Conservation (phyloP, 2,113 vertebrate species). For the Syngnathus floridae region DNA sequence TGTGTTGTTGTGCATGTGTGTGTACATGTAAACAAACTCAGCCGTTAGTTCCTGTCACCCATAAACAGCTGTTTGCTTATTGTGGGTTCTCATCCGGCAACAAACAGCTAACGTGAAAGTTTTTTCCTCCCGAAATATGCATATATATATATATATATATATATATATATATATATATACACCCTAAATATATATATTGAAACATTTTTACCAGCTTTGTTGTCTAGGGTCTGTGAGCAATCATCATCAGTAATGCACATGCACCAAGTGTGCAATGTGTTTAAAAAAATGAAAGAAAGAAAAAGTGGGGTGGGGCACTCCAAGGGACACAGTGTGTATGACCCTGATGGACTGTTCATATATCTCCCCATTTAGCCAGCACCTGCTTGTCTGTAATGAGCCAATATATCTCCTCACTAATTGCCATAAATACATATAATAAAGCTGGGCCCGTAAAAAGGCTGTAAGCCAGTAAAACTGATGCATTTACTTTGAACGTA, state of each 20-base stretch:
- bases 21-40: constrained; percentile 10
- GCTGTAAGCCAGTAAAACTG: constrained; percentile 60
- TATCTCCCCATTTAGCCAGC: constrained; percentile 67
- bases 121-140: constrained; percentile 28
- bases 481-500: constrained; percentile 28
- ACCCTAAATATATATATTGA: constrained; percentile 35
- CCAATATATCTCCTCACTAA: constrained; percentile 79
- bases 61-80: constrained; percentile 33
- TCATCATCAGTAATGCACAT: constrained; percentile 2
- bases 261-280: constrained; percentile 7
- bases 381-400: constrained; percentile 77
- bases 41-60: not conserved
- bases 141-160: constrained; percentile 42
- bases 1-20: not conserved
- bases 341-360: constrained; percentile 56
- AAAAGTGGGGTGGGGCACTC: not conserved
- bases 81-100: constrained; percentile 24
- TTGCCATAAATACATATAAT: constrained; percentile 79
- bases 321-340: constrained; percentile 34
- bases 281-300: not conserved
- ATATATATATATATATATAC: constrained; percentile 29
- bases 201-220: constrained; percentile 12
- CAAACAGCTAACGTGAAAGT: constrained; percentile 26
- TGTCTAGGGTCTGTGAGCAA: constrained; percentile 24
- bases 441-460: constrained; percentile 67